phyloP scores from a whole-genome alignment of 2,113 vertebrate genomes.

The Gymnobelideus leadbeateri region DNA sequence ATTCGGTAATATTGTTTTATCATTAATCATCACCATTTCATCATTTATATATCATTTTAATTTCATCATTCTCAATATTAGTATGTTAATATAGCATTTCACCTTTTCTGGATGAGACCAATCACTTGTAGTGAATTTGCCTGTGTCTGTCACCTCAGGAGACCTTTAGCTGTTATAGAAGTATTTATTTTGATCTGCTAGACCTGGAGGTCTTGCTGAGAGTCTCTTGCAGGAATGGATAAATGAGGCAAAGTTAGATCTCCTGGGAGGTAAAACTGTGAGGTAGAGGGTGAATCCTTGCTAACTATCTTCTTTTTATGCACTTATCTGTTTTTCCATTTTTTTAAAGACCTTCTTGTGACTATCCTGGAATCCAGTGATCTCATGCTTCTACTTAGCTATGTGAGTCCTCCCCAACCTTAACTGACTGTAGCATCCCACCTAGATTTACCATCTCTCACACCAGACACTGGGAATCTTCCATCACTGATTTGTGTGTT shows the following conservation, averaged over 20 bases:
- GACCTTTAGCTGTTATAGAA: conserved; percentile 45
- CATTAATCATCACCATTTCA: not conserved
- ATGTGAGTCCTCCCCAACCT: not conserved
- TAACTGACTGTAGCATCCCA: not conserved
- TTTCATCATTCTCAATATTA: conserved; percentile 26
- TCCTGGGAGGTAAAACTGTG: conserved; percentile 8
- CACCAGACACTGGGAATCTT: not conserved
- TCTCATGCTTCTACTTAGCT: not conserved
- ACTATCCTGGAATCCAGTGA: not conserved
- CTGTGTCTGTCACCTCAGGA: conserved; percentile 30
- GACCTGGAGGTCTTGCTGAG: conserved; percentile 28
- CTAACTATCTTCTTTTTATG: not conserved
- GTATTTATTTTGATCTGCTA: conserved; percentile 66
- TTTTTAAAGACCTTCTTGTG: not conserved
- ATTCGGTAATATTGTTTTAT: not conserved
- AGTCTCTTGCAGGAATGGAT: conserved; percentile 19
- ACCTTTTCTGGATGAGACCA: conserved; percentile 45
- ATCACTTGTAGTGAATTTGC: conserved; percentile 14
- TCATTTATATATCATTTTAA: not conserved
- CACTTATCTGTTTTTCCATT: not conserved
- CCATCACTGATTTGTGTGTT: not conserved
- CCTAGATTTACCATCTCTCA: not conserved
- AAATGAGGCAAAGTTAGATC: not conserved
- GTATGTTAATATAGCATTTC: conserved; percentile 61
- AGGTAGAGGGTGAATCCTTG: not conserved